These are phyloP conservation scores for Brachyopa scutellaris DNA, from an alignment of 2,888 invertebrate genomes.

Conservation along the genomic window DNA sequence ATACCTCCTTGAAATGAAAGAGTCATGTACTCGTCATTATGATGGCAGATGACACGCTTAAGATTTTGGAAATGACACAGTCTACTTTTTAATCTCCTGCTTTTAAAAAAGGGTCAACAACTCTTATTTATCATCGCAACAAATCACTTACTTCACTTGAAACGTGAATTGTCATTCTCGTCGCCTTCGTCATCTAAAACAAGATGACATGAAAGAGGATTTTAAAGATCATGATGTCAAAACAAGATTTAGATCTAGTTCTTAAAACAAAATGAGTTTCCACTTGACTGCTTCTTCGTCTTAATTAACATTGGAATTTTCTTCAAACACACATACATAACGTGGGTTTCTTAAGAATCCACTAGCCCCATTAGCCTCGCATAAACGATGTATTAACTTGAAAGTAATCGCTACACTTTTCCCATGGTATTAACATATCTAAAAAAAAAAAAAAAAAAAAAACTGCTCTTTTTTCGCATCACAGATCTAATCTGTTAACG, in stretches of 20 bases:
- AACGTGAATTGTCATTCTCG: too few species aligned
- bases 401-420: slow-evolving; percentile 21
- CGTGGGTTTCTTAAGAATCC: neutral
- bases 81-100: neutral
- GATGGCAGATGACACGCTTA: slow-evolving; percentile 3
- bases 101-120: slow-evolving; percentile 56
- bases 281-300: too few species aligned
- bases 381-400: neutral
- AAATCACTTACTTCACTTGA: slow-evolving; percentile 39
- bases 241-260: slow-evolving; percentile 25
- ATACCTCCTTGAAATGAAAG: neutral
- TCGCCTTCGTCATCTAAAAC: too few species aligned
- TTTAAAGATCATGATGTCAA: slow-evolving; percentile 24
- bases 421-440: neutral
- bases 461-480: slow-evolving; percentile 2
- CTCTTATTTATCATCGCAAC: slow-evolving; percentile 36
- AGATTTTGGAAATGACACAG: neutral
- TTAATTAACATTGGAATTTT: neutral
- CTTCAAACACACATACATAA: too few species aligned
- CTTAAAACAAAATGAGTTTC: too few species aligned
- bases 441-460: too few species aligned
- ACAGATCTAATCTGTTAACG: slow-evolving; percentile 16
- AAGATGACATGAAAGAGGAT: slow-evolving; percentile 39
- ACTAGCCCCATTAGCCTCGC: too few species aligned
- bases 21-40: neutral